These are phyloP conservation scores for Cephalopholis sonnerati DNA, from an alignment of 2,113 vertebrate genomes.

Conservation along the genomic window DNA sequence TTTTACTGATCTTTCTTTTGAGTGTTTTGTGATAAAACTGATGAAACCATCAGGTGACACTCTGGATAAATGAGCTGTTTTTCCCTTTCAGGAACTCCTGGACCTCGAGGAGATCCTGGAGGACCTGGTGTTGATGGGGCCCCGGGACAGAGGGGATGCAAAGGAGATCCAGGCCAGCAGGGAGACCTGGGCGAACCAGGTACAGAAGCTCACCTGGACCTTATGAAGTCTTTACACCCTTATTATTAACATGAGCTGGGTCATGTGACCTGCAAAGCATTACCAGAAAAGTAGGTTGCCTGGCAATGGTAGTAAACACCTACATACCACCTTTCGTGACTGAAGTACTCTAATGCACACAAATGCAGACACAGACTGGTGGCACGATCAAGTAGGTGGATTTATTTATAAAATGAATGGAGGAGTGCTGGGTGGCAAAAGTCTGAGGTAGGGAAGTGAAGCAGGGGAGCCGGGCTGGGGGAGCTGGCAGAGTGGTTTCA, in stretches of 20 bases:
- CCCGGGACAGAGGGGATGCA: conserved; percentile 71
- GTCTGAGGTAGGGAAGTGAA: no score
- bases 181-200: conserved; percentile 69
- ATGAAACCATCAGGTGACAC: not conserved
- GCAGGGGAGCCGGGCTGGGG: no score
- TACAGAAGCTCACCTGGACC: conserved; percentile 21
- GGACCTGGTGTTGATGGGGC: conserved; percentile 52
- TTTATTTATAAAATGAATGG: no score
- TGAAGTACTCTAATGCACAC: no score
- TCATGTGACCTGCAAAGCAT: not conserved
- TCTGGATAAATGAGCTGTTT: not conserved
- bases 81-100: conserved; percentile 56
- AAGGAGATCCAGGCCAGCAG: conserved; percentile 60
- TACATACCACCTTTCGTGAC: no score
- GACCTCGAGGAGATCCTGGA: conserved; percentile 70
- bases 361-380: no score
- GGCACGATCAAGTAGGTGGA: no score
- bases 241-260: not conserved
- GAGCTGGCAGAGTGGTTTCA: no score
- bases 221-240: conserved; percentile 1
- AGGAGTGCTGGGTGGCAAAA: no score
- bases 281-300: no score
- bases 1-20: no score
- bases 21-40: not conserved
- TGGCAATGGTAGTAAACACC: no score